Conservation (phyloP, 2,888 invertebrate genomes). For the Tuta absoluta region DNA sequence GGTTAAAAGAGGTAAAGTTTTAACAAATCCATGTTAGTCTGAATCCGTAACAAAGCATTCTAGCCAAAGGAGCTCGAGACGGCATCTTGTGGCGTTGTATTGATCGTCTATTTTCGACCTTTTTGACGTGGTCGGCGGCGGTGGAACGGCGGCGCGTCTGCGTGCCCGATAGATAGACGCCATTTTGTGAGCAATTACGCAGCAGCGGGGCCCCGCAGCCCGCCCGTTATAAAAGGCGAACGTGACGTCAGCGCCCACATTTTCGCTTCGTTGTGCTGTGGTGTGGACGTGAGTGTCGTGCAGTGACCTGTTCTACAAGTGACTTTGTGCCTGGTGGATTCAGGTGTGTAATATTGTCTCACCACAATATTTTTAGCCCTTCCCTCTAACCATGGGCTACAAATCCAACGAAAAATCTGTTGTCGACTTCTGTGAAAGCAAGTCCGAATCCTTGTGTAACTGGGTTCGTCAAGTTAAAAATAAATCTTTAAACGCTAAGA, state of each 20-base stretch:
- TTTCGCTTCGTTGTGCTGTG: slow-evolving; percentile 49
- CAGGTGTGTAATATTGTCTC: slow-evolving; percentile 75
- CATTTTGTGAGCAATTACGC: slow-evolving; percentile 69
- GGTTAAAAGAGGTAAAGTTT: background rate
- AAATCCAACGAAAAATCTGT: slow-evolving; percentile 70
- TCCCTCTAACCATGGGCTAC: slow-evolving; percentile 66
- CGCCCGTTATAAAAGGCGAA: slow-evolving; percentile 56
- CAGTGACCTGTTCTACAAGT: slow-evolving; percentile 27
- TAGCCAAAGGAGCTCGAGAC: background rate
- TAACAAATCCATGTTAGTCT: background rate
- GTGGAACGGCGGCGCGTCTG: slow-evolving; percentile 27
- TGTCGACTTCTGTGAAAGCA: slow-evolving; percentile 78
- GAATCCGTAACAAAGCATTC: background rate
- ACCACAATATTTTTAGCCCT: slow-evolving; percentile 62
- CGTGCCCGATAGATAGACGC: slow-evolving; percentile 47
- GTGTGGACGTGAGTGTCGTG: slow-evolving; percentile 52
- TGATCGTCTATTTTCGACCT: slow-evolving; percentile 44
- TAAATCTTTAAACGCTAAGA: slow-evolving; percentile 81
- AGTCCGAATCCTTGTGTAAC: slow-evolving; percentile 80
- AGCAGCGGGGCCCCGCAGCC: slow-evolving; percentile 49
- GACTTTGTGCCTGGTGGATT: slow-evolving; percentile 69
- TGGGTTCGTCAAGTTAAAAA: slow-evolving; percentile 84
- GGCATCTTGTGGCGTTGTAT: slow-evolving; percentile 29
- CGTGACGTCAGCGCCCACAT: slow-evolving; percentile 69
- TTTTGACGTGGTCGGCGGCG: slow-evolving; percentile 31